phyloP scores from a whole-genome alignment of 2,113 vertebrate species.

The Protomyctophum bolini region DNA sequence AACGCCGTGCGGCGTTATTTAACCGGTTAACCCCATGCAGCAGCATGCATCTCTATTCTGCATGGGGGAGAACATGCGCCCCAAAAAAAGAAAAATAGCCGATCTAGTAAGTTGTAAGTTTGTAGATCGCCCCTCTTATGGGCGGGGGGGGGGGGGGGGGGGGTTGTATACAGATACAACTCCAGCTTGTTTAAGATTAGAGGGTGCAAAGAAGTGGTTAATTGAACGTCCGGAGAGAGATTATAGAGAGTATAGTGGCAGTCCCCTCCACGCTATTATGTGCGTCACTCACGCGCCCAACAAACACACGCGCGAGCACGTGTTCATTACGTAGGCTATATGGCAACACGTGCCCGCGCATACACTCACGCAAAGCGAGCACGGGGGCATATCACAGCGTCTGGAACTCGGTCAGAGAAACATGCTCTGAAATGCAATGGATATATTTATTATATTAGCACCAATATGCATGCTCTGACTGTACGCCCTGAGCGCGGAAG shows the following conservation, averaged over 20 bases:
- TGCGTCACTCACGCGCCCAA: slow-evolving; percentile 18
- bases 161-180: neutral
- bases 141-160: no score
- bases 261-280: slow-evolving; percentile 18
- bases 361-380: slow-evolving; percentile 34
- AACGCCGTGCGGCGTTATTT: no score
- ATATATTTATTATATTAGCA: no score
- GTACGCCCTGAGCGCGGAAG: no score
- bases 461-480: no score
- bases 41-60: neutral
- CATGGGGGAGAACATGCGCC: neutral
- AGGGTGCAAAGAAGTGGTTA: slow-evolving; percentile 21
- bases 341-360: slow-evolving; percentile 60
- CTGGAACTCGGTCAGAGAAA: neutral
- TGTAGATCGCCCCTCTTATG: no score
- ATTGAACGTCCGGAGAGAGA: slow-evolving; percentile 1
- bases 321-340: slow-evolving; percentile 49
- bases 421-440: no score
- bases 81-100: neutral
- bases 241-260: slow-evolving; percentile 10
- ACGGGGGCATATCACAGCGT: slow-evolving; percentile 44
- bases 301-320: slow-evolving; percentile 58
- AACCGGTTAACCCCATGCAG: no score
- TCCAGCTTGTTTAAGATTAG: neutral
- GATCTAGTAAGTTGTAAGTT: no score